phyloP scores from a whole-genome alignment of 2,888 invertebrate species.

The Nudaria mundana region DNA sequence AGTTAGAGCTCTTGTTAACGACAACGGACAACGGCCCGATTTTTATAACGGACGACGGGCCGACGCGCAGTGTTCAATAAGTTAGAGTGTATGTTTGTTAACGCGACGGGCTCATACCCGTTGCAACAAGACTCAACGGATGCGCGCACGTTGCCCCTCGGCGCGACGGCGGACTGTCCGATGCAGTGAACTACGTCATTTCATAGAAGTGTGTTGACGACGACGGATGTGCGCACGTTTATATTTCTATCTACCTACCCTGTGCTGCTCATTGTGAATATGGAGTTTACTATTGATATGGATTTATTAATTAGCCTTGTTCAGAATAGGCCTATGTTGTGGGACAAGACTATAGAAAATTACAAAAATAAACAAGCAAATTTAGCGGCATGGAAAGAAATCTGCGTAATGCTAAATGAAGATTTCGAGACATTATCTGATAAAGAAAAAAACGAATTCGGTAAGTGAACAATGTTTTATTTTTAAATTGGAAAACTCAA shows the following conservation, averaged over 20 bases:
- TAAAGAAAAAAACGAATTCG: constrained; percentile 1
- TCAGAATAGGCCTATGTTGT: constrained; percentile 20
- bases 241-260: constrained; percentile 1
- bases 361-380: constrained; percentile 27
- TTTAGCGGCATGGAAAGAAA: constrained; percentile 28
- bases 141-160: constrained; percentile 5
- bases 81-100: constrained; percentile 4
- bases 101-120: constrained; percentile 6
- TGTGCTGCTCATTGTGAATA: constrained; percentile 4
- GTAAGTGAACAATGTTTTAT: constrained; percentile 4
- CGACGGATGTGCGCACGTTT: constrained; percentile 6
- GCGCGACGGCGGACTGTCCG: constrained; percentile 6
- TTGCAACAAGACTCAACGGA: constrained; percentile 6
- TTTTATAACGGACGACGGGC: background rate
- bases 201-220: constrained; percentile 8
- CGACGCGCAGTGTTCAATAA: constrained; percentile 3
- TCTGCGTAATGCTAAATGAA: constrained; percentile 28
- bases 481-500: constrained; percentile 3
- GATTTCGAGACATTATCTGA: constrained; percentile 27
- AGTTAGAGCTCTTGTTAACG: background rate
- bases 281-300: constrained; percentile 1
- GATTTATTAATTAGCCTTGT: constrained; percentile 1
- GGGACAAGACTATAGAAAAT: constrained; percentile 31
- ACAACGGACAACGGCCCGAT: background rate
- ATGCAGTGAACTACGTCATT: constrained; percentile 8